Percentiles rank a stretch among this genome's conserved stretches.
phyloP scores from a whole-genome alignment of 2,797 vertebrate species.

The Gambelia wislizenii region DNA sequence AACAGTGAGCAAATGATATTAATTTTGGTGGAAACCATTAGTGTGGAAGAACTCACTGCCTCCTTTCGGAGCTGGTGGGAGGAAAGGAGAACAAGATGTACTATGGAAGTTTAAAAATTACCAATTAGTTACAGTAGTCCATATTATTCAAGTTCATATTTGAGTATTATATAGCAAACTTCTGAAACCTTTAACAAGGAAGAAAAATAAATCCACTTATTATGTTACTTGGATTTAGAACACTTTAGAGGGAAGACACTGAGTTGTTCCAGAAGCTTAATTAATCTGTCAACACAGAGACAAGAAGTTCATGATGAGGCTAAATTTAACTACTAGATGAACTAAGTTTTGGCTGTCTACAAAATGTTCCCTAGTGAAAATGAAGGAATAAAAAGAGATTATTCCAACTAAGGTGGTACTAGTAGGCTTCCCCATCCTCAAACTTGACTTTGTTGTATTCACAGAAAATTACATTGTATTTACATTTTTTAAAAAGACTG shows the following conservation, averaged over 20 bases:
- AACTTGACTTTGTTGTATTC: neutral
- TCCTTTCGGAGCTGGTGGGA: neutral
- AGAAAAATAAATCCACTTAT: conserved; percentile 25
- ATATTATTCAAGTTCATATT: neutral
- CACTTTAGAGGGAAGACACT: conserved; percentile 44
- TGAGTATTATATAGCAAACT: neutral
- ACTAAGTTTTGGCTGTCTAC: conserved; percentile 18
- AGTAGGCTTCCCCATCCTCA: too few species aligned
- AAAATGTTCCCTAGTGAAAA: neutral
- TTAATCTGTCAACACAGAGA: neutral
- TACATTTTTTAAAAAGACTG: too few species aligned
- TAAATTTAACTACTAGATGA: conserved; percentile 24
- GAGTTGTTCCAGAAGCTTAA: conserved; percentile 29
- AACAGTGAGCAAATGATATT: neutral
- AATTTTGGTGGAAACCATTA: neutral
- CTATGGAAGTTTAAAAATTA: neutral
- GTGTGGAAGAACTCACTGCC: neutral
- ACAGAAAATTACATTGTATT: conserved; percentile 10
- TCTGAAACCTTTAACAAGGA: conserved; percentile 32
- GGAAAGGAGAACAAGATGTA: neutral
- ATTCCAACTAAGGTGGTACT: neutral
- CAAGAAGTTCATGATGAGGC: conserved; percentile 45
- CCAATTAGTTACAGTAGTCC: too few species aligned
- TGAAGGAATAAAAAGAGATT: neutral
- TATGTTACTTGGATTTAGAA: conserved; percentile 50